These are phyloP conservation scores for Xenops minutus DNA, from an alignment of 2,797 vertebrate species.

Conservation along the genomic window DNA sequence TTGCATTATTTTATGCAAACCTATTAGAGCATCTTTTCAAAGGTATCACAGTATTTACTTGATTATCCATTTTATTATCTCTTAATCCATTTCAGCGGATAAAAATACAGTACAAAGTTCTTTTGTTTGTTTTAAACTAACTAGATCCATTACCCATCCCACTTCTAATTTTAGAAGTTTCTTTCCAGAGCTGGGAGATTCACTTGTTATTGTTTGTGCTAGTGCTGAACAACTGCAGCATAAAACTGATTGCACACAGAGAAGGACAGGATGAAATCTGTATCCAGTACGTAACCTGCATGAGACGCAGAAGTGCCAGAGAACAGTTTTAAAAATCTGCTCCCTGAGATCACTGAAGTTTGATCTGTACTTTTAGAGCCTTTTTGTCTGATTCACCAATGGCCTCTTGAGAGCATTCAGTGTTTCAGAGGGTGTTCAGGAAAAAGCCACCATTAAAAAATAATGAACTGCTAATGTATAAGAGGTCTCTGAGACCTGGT, in stretches of 20 bases:
- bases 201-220: background rate
- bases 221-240: background rate
- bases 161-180: background rate
- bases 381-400: background rate
- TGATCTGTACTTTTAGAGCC: background rate
- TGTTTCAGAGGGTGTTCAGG: background rate
- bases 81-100: background rate
- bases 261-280: background rate
- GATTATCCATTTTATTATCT: background rate
- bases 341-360: background rate
- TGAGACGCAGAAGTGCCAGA: background rate
- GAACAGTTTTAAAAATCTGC: background rate
- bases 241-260: background rate
- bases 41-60: background rate
- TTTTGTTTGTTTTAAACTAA: background rate
- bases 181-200: background rate
- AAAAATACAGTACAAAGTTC: background rate
- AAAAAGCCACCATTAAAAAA: slow-evolving; percentile 20
- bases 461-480: background rate
- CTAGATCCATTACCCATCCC: background rate
- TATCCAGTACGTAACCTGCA: background rate
- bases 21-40: background rate
- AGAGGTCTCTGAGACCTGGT: background rate
- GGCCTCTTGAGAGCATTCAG: background rate
- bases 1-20: background rate